Base-by-base conservation (phyloP, 2,113 vertebrate genomes). In the Gallinago media region DNA sequence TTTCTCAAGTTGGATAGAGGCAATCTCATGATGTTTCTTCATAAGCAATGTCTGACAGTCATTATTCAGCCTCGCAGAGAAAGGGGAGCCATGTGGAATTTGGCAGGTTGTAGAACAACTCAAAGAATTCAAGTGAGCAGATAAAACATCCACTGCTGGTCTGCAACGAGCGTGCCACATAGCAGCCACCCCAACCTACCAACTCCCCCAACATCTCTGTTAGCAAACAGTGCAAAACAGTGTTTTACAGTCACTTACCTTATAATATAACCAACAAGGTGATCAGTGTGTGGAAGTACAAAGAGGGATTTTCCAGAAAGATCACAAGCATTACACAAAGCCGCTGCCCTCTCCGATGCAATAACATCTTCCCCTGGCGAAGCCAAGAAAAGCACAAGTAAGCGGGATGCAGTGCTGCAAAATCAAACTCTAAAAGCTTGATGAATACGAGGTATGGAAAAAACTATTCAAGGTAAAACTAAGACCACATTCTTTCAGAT, bases 231-330 rank as follows among this genome's bases (percentile, higher is more conserved):
- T 68, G 20, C n/a, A 93, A 88, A 50, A 8, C 8, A 63, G 44
- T 3, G 12, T 9, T 47, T 66, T 78, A 31, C 6, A 89, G 58
- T 50, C 50, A 85, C 88, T 95, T 72, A 99, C 99, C 99, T 98
- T 97, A 99, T 99, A 80, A 99, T 99, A 82, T 99, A 99, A 66
- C 99, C 99, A 90, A 99, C 99, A 13, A 99, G 98, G 95, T 99
- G 99, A 95, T 99, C 99, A 1, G 99, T 99, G 96, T 99, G 99
- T 8, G 99, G 99, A 86, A 99, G 98, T 2, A 99, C 99, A 54
- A 99, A 99, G 46, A 99, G 97, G 8, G 99, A 99, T 96, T 99
- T 99, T 13, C 99, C 99, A 11, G 99, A 99, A 59, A 99, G 99
- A 70, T 99, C 99, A 93, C 99, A 99, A 4, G 98, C 98, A 11